Base-by-base conservation (phyloP, 2,113 vertebrate species). In the Mesembrinibis cayennensis region DNA sequence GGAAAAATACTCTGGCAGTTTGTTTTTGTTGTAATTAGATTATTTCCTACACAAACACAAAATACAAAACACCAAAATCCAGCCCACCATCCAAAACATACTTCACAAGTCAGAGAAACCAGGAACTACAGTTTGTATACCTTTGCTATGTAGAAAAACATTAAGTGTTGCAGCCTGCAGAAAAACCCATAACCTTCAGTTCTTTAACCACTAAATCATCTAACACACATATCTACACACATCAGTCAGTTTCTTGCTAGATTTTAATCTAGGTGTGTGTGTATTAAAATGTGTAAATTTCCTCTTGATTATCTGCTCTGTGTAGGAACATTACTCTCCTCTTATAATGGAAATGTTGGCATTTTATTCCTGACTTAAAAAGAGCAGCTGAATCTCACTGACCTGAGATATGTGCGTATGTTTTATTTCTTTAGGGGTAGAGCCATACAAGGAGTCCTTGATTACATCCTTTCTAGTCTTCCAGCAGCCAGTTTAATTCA, bases 351-450 rank as follows among this genome's bases (percentile, higher is more conserved):
- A 73, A 77, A 66, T 18, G 32, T 4, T 62, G 27, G 27, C n/a
- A 67, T 62, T 93, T 85, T 67, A 62, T 30, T 74, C n/a, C 45
- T 26, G 9, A 62, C 30, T 30, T 85, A 14, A 62, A 34, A 91
- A 36, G 26, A 74, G 42, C 21, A 49, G 38, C 10, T 67, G 27
- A 85, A 53, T 67, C 42, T 49, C 16, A 61, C 14, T 55, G 38
- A 84, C 1, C 7, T 16, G 45, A 73, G 16, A 83, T 10, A 58
- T 1, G 13, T 9, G 30, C 5, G 1, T 5, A 18, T 3, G 8
- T 12, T 83, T 76, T 49, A 25, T 32, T 50, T 63, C n/a, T 71
- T 58, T 29, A 78, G 19, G 13, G n/a, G 14, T 2, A 63, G 13
- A 19, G 52, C 14, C 20, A 79, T 10, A 62, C 12, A 66, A 62